Conservation (phyloP, 2,888 invertebrate species). For the Orthosia incerta region DNA sequence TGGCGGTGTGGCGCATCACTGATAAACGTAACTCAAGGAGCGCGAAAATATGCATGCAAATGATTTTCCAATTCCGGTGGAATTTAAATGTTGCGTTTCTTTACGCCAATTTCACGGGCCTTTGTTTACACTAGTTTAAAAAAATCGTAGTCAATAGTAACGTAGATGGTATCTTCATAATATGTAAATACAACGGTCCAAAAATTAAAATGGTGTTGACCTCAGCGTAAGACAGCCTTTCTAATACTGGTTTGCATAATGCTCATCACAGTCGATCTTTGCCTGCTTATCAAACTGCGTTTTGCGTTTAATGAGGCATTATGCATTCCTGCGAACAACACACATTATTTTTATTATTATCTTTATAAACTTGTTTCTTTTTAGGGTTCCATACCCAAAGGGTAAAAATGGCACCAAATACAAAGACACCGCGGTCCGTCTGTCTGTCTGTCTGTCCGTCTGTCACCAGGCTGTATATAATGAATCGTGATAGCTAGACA, state of each 20-base stretch:
- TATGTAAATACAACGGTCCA: constrained; percentile 32
- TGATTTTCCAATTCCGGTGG: constrained; percentile 44
- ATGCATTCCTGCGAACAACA: constrained; percentile 41
- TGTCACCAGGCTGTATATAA: too few relatives aligned
- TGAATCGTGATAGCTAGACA: too few relatives aligned
- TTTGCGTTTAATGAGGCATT: constrained; percentile 42
- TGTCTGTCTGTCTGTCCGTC: too few relatives aligned
- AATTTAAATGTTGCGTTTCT: constrained; percentile 36
- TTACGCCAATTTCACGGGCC: constrained; percentile 12
- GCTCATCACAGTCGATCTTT: constrained; percentile 38
- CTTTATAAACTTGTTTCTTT: constrained; percentile 18
- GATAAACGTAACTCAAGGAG: constrained; percentile 21
- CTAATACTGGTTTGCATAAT: constrained; percentile 65
- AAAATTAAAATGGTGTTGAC: constrained; percentile 53
- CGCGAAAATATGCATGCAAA: constrained; percentile 48
- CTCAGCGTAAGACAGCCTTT: constrained; percentile 63
- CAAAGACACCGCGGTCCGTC: too few relatives aligned
- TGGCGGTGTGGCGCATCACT: constrained; percentile 43
- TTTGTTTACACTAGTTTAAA: constrained; percentile 7
- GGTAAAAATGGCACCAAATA: too few relatives aligned
- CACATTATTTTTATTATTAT: constrained; percentile 26
- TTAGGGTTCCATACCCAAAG: too few relatives aligned
- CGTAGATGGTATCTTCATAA: constrained; percentile 17
- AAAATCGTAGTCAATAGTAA: background rate
- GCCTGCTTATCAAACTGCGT: constrained; percentile 48